phyloP scores from a whole-genome alignment of 2,888 invertebrate species.

The Zhengitettix transpicula region DNA sequence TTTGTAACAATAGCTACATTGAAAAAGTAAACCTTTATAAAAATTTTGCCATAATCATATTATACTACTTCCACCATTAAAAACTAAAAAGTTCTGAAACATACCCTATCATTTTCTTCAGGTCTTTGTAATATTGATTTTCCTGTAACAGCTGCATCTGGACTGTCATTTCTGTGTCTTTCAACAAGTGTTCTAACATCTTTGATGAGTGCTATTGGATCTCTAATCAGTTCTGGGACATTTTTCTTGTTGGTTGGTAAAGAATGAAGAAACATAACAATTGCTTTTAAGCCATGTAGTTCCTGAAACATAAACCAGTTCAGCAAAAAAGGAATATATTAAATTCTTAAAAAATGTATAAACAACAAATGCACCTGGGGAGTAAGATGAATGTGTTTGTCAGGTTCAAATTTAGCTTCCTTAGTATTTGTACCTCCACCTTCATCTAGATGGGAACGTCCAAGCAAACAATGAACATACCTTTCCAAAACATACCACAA shows the following conservation, averaged over 20 bases:
- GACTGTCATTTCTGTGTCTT: constrained; percentile 73
- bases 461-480: constrained; percentile 75
- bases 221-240: constrained; percentile 75
- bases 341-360: not conserved
- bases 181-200: constrained; percentile 81
- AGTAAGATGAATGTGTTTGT: constrained; percentile 53
- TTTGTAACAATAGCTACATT: too few species aligned
- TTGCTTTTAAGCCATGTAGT: constrained; percentile 40
- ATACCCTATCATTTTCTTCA: constrained; percentile 23
- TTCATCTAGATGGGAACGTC: constrained; percentile 53
- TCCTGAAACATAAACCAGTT: constrained; percentile 25
- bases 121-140: constrained; percentile 46
- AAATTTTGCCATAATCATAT: not conserved
- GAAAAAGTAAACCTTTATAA: not conserved
- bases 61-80: not conserved
- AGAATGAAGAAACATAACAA: constrained; percentile 81
- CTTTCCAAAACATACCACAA: constrained; percentile 92
- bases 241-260: constrained; percentile 79
- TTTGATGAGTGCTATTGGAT: constrained; percentile 75
- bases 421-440: constrained; percentile 3
- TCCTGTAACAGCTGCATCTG: constrained; percentile 69
- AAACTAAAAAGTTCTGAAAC: not conserved
- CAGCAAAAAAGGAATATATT: not conserved
- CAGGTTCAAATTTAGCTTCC: constrained; percentile 16
- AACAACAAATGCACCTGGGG: constrained; percentile 39